These are phyloP conservation scores for Dryocosmus kuriphilus DNA, from an alignment of 2,888 invertebrate genomes.

Conservation along the genomic window DNA sequence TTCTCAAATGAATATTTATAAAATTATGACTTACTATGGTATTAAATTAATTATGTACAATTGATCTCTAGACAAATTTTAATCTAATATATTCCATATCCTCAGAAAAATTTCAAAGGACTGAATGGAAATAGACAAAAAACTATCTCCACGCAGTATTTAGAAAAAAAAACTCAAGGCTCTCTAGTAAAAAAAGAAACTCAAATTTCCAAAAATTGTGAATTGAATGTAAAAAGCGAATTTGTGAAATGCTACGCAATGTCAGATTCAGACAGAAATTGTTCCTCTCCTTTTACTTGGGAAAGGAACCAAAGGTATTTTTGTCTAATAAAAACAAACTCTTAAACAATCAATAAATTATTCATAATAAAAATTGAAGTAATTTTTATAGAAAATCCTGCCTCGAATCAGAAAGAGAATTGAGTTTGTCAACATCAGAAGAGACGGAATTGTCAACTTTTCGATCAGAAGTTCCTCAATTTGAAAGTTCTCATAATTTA, in stretches of 20 bases:
- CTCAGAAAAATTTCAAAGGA: background rate
- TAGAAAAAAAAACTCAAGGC: background rate
- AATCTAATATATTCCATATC: background rate
- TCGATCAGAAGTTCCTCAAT: slow-evolving; percentile 1
- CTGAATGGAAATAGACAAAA: background rate
- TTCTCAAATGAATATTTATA: background rate
- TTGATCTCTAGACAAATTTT: too few relatives aligned
- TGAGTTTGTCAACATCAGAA: background rate
- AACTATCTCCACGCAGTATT: background rate
- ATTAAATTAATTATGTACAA: too few relatives aligned
- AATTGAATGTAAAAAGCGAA: slow-evolving; percentile 6
- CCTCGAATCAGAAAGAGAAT: slow-evolving; percentile 13
- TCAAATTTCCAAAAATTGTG: background rate
- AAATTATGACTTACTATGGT: background rate
- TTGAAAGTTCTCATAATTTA: background rate
- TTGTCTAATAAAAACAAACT: background rate
- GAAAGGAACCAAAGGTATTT: background rate
- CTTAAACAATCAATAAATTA: background rate
- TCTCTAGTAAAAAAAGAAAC: slow-evolving; percentile 12
- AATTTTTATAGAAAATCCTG: background rate
- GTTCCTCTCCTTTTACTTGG: background rate
- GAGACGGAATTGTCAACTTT: slow-evolving; percentile 19
- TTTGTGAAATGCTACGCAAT: slow-evolving; percentile 12
- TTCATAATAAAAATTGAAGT: too few relatives aligned
- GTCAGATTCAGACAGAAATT: slow-evolving; percentile 16